phyloP scores from a whole-genome alignment of 2,113 vertebrate species.

The Amphiprion ocellaris region DNA sequence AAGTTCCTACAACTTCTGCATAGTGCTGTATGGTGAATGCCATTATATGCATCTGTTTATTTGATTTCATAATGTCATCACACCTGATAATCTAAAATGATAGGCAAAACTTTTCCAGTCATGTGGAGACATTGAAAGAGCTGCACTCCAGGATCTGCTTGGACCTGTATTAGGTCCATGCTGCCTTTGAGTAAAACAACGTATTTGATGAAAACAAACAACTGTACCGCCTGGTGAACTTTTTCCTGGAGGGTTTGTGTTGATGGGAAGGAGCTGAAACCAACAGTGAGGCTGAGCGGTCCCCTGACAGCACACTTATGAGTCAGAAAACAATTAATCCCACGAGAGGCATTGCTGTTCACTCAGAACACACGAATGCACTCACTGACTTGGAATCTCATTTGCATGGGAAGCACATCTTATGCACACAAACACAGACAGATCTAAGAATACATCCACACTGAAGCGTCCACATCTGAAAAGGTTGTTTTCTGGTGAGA shows the following conservation, averaged over 20 bases:
- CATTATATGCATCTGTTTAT: too few species aligned
- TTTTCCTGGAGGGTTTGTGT: background rate
- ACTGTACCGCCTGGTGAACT: background rate
- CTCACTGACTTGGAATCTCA: background rate
- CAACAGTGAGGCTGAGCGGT: background rate
- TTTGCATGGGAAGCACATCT: background rate
- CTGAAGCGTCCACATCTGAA: too few species aligned
- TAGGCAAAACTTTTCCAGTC: too few species aligned
- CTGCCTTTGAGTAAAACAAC: too few species aligned
- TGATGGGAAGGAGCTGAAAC: background rate
- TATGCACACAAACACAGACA: background rate
- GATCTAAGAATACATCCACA: background rate
- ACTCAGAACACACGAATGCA: background rate
- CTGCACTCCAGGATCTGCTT: too few species aligned
- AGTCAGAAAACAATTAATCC: slow-evolving; percentile 7
- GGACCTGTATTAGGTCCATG: too few species aligned
- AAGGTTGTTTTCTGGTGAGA: too few species aligned
- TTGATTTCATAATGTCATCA: too few species aligned
- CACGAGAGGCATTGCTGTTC: background rate
- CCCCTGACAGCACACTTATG: background rate
- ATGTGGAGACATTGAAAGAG: too few species aligned
- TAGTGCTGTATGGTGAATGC: too few species aligned
- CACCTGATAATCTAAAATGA: too few species aligned
- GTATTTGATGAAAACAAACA: background rate
- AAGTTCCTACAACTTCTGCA: too few species aligned